Conservation (phyloP, 2,113 vertebrate genomes). For the Protobothrops flavoviridis region DNA sequence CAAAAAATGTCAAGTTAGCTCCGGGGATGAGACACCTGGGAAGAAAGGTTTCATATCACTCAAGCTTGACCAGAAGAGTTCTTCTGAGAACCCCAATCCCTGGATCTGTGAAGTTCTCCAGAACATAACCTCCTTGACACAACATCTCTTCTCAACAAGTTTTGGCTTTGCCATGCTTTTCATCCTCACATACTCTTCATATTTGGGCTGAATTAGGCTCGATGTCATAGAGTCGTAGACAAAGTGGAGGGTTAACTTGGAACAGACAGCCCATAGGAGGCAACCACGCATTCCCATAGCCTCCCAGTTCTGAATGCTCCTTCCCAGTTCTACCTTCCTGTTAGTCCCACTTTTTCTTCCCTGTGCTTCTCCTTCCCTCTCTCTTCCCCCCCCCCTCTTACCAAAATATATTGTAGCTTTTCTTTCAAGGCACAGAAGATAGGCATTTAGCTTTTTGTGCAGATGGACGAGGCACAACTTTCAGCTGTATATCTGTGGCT, state of each 20-base stretch:
- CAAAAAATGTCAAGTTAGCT: background rate
- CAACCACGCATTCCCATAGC: background rate
- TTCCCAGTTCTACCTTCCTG: too few species aligned
- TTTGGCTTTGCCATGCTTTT: background rate
- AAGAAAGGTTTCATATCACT: background rate
- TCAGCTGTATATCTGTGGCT: background rate
- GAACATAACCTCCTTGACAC: background rate
- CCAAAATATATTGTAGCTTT: too few species aligned
- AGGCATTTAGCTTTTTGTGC: background rate
- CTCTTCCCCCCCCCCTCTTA: background rate
- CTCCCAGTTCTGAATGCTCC: background rate
- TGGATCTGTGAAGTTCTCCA: background rate
- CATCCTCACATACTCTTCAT: background rate
- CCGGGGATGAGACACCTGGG: background rate
- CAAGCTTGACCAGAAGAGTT: background rate
- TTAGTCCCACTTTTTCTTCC: too few species aligned
- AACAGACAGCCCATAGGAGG: too few species aligned
- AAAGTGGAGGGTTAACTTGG: background rate
- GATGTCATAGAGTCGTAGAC: background rate
- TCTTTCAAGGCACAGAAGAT: too few species aligned
- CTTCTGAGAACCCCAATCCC: background rate
- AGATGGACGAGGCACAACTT: background rate
- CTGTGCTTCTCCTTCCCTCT: too few species aligned
- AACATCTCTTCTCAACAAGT: background rate
- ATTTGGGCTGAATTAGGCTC: background rate